Evolutionary conservation across 2,113 vertebrate genomes (phyloP), one percentile per base, ranked within the genome.

Genomic region (Cettia cetti): DNA sequence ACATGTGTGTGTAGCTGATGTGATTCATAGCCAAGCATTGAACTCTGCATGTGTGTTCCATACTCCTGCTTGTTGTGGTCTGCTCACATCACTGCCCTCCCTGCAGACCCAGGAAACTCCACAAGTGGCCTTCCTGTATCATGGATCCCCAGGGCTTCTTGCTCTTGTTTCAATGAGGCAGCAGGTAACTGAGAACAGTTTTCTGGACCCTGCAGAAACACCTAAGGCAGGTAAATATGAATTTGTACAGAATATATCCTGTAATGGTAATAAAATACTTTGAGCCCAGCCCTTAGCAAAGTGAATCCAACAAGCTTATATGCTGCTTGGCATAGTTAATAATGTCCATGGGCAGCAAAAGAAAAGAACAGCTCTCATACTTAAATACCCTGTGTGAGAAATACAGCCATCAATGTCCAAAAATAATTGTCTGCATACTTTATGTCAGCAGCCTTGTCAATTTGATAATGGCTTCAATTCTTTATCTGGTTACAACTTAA

Each of bases 31-130:
- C 16, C 45, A 17, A 37, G 24, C 49, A 14, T 11, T 75, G 16
- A 37, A 23, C 31, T 72, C 13, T 37, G 16, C 30, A 0, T 3
- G 26, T 56, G 17, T 33, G 22, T 22, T 69, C 83, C 53, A 8
- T 18, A 7, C 17, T 9, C 0, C 0, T 10, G 1, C 0, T 0
- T 7, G 8, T 35, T 24, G 50, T 24, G 40, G 40, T 4, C 7
- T 54, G 89, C 61, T 59, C 10, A 56, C 40, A 4, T 28, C 44
- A 1, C 24, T 20, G 56, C 61, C 3, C 0, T 54, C 35, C 50
- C n/a, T 23, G 30, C n/a, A 64, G 37, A 56, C 7, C 28, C 53
- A 28, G 17, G 10, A 13, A 45, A 47, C 39, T 50, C 57, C 54
- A 17, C 65, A 14, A 13, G 31, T 9, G 54, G 13, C 40, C 27